Evolutionary conservation across 2,797 vertebrate species (phyloP), one percentile per base, ranked within the genome.

Genomic region (Eulemur mongoz): DNA sequence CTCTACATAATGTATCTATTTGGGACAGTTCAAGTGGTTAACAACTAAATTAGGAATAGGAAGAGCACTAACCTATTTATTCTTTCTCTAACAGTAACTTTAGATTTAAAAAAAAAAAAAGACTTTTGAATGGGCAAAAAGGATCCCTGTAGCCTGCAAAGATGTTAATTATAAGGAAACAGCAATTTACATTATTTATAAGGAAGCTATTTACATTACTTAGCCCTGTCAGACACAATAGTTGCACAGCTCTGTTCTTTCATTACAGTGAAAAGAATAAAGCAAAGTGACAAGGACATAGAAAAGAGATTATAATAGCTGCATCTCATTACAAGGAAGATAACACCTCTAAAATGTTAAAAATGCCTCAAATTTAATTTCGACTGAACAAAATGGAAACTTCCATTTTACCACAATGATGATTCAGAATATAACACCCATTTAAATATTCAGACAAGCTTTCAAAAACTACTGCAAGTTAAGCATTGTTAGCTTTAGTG

Each of bases 101-200:
- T 72, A 93, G 78, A 90, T 70, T 50, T 9, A 43, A 43, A 50
- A 50, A 69, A 76, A 81, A 96, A 96, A 94, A 96, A 94, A 93
- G 63, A 76, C 73, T 93, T 91, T 83, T 32, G 43, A 91, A 87
- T 45, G 86, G 92, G 61, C 50, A 54, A 76, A 96, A 93, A 81
- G 52, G 48, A 96, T 90, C 73, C 79, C 38, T 83, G 91, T 35
- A 83, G 92, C n/a, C 79, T 76, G 54, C 43, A 80, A 87, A 95
- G 95, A 84, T 78, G 95, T 83, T 97, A 98, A 97, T 97, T 96
- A 96, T 94, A 92, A 97, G 94, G 89, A 94, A 91, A 76, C 30
- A 89, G 94, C 69, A 91, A 95, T 98, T 98, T 97, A 72, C 95
- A 97, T 98, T 95, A 97, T 97, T 97, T 97, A 97, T 97, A 80